Percentiles rank a stretch among this genome's conserved stretches.
These are phyloP conservation scores for Psittacula echo DNA, from an alignment of 2,797 vertebrate genomes.

Conservation along the genomic window DNA sequence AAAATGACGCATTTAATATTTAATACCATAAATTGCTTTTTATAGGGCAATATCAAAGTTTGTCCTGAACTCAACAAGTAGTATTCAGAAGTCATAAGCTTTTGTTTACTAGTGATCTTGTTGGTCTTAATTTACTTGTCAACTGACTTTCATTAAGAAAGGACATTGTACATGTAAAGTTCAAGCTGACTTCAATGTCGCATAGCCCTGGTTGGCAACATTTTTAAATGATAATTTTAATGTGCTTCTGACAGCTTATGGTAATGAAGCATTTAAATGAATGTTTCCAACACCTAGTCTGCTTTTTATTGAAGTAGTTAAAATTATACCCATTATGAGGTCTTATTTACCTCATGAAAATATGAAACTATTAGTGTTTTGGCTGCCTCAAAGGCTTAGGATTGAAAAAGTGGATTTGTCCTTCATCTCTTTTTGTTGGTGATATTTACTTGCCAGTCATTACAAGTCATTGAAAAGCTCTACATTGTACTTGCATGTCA, in stretches of 20 bases:
- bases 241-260: not conserved
- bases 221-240: not conserved
- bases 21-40: not conserved
- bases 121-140: not conserved
- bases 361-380: not conserved
- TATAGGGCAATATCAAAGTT: not conserved
- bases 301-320: not conserved
- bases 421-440: not conserved
- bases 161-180: not conserved
- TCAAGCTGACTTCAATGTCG: not conserved
- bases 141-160: not conserved
- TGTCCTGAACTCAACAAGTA: constrained; percentile 6
- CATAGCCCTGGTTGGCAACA: not conserved
- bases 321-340: not conserved
- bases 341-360: not conserved
- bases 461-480: not conserved
- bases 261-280: not conserved
- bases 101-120: not conserved
- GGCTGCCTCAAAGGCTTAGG: not conserved
- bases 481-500: not conserved
- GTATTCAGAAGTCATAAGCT: not conserved
- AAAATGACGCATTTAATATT: not conserved
- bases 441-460: not conserved
- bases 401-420: not conserved
- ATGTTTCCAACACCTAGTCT: not conserved